Base-by-base conservation (phyloP, 2,888 invertebrate species). In the Orthonevra nobilis region DNA sequence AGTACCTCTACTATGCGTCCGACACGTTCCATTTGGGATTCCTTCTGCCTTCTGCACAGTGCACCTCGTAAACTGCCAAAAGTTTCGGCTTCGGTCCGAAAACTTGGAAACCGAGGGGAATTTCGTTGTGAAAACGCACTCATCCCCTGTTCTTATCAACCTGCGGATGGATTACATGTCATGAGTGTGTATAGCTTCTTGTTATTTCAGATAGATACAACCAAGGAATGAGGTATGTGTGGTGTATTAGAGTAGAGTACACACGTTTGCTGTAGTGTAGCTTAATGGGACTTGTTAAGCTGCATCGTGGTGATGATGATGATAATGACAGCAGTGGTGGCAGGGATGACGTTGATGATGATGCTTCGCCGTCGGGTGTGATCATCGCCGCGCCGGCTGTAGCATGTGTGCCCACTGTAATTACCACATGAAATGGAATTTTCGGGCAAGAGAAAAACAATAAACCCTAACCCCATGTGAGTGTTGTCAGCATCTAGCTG, bases 121-220 rank as follows among this genome's bases (percentile, higher is more conserved):
- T 54, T 56, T 40, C 34, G 46, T 23, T 14, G 5, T 40, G 38
- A 7, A 42, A 50, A 38, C 46, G 30, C 52, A 15, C 52, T 63
- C 63, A 9, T 56, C 28, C 63, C 50, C 3, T 15, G 42, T 34
- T 50, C 28, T 36, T 69, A 66, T 66, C 72, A 79, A 79, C 77
- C 77, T 66, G 77, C 77, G 72, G 77, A 79, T 72, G 77, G 72
- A 79, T 79, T 79, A 79, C 77, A 79, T 72, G 77, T 66, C 77
- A 79, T 66, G 77, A 66, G 52, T 72, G 38, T 64, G 23, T 50
- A 23, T 23, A 69, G 72, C 64, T 79, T 34, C 72, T 72, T 79
- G 77, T 72, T 66, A 42, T 72, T 72, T 46, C 26, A 14, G 70
- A 77, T 64, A 52, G 58, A 70, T 44, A n/a, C n/a, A 17, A 4